These are phyloP conservation scores for Phrynocephalus vlangalii DNA, from an alignment of 2,797 vertebrate genomes.

Conservation along the genomic window DNA sequence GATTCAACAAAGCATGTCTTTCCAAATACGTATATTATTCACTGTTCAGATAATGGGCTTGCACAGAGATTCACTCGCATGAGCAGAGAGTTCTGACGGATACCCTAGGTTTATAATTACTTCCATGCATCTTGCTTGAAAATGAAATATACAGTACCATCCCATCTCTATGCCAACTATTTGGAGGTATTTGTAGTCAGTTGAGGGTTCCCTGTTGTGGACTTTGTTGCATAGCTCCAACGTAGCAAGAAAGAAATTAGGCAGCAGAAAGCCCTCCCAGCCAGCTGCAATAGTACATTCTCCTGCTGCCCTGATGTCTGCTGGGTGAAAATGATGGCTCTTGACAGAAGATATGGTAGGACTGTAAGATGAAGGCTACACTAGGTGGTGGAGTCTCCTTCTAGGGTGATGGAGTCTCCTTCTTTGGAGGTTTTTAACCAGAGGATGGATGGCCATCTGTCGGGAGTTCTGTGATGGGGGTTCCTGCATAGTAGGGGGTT, in stretches of 20 bases:
- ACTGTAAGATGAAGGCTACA: not conserved
- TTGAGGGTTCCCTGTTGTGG: not conserved
- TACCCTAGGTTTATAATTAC: not conserved
- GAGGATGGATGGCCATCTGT: too few relatives aligned
- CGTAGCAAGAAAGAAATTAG: not conserved
- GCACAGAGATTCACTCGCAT: not conserved
- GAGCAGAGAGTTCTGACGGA: not conserved
- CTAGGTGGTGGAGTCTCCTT: too few relatives aligned
- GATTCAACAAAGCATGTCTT: not conserved
- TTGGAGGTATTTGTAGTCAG: not conserved
- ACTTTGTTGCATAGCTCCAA: not conserved
- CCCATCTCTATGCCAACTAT: conserved; percentile 2
- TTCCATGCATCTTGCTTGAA: not conserved
- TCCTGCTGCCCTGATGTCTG: too few relatives aligned
- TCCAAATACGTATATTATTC: conserved; percentile 28
- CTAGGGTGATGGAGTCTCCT: too few relatives aligned
- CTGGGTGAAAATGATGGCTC: not conserved
- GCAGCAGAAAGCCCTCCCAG: not conserved
- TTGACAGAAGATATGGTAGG: not conserved
- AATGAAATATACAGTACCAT: not conserved
- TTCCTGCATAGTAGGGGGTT: too few relatives aligned
- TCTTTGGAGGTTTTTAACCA: too few relatives aligned
- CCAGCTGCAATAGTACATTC: not conserved
- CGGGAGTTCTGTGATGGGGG: too few relatives aligned
- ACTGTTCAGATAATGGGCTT: not conserved